phyloP scores from a whole-genome alignment of 2,113 vertebrate genomes.

The Oreochromis aureus region DNA sequence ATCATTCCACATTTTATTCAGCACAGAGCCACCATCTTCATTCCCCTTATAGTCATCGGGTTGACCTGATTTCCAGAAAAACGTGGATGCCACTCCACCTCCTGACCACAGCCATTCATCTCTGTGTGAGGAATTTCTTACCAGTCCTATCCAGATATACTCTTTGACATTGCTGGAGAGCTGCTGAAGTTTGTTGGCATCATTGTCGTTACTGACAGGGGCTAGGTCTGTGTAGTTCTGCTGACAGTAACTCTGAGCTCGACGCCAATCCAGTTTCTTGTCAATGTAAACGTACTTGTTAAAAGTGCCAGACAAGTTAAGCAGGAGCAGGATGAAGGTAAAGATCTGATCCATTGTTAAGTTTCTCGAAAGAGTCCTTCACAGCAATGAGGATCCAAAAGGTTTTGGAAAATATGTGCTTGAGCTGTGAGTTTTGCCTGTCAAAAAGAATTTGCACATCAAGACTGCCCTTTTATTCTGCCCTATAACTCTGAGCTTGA shows the following conservation, averaged over 20 bases:
- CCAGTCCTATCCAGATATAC: background rate
- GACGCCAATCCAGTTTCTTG: accelerated
- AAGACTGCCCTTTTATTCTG: background rate
- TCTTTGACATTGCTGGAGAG: accelerated
- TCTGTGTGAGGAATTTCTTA: accelerated
- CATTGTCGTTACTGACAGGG: background rate
- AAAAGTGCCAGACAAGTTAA: background rate
- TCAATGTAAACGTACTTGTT: background rate
- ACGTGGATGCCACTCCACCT: background rate
- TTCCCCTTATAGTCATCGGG: accelerated
- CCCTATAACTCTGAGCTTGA: background rate
- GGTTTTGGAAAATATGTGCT: background rate
- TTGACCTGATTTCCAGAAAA: background rate
- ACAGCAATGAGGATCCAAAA: background rate
- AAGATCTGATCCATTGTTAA: background rate
- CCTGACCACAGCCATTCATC: conserved; percentile 20
- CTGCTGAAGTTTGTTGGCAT: accelerated
- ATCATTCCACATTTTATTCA: background rate
- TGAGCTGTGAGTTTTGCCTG: background rate
- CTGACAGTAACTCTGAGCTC: background rate
- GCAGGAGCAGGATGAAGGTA: background rate
- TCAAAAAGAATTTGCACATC: conserved; percentile 16
- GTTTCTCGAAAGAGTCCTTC: background rate
- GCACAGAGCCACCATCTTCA: background rate
- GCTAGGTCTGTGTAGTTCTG: conserved; percentile 4